Base-by-base conservation (phyloP, 2,797 vertebrate species). In the Natrix natrix region DNA sequence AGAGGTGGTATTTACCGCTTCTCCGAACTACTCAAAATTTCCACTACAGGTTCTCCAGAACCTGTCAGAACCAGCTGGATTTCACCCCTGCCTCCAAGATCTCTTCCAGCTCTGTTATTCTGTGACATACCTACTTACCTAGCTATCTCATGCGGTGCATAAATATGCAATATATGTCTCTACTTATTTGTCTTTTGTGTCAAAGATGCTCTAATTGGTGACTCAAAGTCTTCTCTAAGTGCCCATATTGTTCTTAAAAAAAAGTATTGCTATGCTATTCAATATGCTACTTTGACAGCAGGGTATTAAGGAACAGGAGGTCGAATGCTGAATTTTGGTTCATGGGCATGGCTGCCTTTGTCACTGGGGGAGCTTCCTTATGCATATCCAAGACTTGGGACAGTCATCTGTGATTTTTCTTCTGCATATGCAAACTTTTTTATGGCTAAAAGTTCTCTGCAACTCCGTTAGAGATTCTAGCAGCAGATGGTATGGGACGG, bases 251-350 rank as follows among this genome's bases (percentile, higher is more conserved):
- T 83, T 83, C 74, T 22, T 43, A 7, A 0, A 14, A 43, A 60
- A 88, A 60, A 59, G 12, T 32, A 32, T 88, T 37, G 87, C 56
- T 28, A 8, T 61, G 57, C 37, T 89, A 37, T 89, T 61, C 26
- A 89, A 61, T 60, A 59, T 0, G 60, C 78, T 59, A 78, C 83
- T 90, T 93, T 94, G 1, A 48, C 92, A n/a, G 28, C 55, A 86
- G 13, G 55, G 6, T 91, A 24, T 8, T 16, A 91, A 88, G 28
- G 89, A 48, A 14, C 43, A 0, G 5, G 66, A 94, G 90, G 94
- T 26, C 95, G 93, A 92, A 17, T 95, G 94, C 92, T 94, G 61
- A 92, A 90, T 92, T 96, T 89, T 90, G 93, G 94, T 93, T 54
- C 92, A 88, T 86, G 6, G 54, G 14, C 0, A 0, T 28, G 28